Evolutionary conservation across 2,113 vertebrate genomes (phyloP), one percentile per base, ranked within the genome.

Genomic region (Cryptomyrus ogoouensis): DNA sequence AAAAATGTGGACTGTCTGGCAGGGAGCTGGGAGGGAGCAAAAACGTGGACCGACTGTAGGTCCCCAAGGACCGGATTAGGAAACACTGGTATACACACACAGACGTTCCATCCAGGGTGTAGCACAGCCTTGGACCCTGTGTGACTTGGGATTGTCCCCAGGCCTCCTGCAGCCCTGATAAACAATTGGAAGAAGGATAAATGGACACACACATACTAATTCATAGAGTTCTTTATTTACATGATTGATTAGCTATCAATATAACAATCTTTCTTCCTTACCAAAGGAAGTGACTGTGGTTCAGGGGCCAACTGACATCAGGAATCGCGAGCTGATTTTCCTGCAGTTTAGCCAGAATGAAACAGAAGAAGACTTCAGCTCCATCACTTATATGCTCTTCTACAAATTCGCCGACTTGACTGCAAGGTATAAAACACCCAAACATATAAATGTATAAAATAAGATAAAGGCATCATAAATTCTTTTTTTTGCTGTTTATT

Each of bases 381-480:
- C 97, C 90, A 99, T 99, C 90, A 96, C 96, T n/a, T 99, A 99
- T 94, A 97, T 99, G 92, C 96, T 99, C 8, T 99, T 99, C 94
- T 96, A 97, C 4, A 97, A 96, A 27, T 99, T 97, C 91, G 95
- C 94, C 9, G 97, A 98, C 74, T 95, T 98, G 27, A 90, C 95
- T 83, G 35, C 84, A 90, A 94, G 94, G 94, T 94, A 93, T 10
- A 66, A 89, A 13, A 74, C 56, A 46, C 12, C 17, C 47, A 31
- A n/a, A 47, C 39, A 84, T 24, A 83, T 39, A 31, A 53, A 50
- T 15, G 5, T 87, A 19, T 27, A 27, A 21, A 53, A 50, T 53
- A 87, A 87, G 50, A 19, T 21, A 5, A 87, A 17, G 15, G 13
- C 2, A 5, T 84, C 19, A 47, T 47, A 19, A 5, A 21, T 44